Evolutionary conservation across 2,888 invertebrate species (phyloP).

Genomic region (Himalopsyche japonica): DNA sequence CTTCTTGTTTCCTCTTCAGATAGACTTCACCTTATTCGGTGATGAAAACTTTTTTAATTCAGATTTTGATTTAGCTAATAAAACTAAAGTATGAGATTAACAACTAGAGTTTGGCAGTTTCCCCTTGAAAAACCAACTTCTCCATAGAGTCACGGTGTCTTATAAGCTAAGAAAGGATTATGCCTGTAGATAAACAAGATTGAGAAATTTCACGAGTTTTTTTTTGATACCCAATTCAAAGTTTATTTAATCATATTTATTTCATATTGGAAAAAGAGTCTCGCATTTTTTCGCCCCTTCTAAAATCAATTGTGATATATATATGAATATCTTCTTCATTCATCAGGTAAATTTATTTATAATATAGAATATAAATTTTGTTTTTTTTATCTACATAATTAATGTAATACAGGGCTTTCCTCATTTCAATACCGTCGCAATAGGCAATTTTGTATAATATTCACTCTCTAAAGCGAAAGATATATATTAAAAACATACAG

Average conservation of each 20-base stretch:
- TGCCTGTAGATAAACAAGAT: not conserved
- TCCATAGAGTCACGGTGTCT: not conserved
- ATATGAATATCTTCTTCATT: too few relatives aligned
- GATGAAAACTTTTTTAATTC: conserved; percentile 6
- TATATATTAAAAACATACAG: too few relatives aligned
- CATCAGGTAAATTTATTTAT: too few relatives aligned
- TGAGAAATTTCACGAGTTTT: not conserved
- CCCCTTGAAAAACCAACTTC: not conserved
- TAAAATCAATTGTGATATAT: too few relatives aligned
- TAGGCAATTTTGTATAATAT: too few relatives aligned
- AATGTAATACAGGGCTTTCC: too few relatives aligned
- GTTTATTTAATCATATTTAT: not conserved
- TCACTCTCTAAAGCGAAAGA: too few relatives aligned
- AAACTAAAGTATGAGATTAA: not conserved
- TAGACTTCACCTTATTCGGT: not conserved
- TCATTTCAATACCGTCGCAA: too few relatives aligned
- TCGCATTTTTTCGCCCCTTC: too few relatives aligned
- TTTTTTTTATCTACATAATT: too few relatives aligned
- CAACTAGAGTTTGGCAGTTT: not conserved
- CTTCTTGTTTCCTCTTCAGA: not conserved
- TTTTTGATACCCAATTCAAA: not conserved
- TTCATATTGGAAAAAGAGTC: not conserved
- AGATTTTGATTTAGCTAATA: not conserved
- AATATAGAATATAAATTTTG: too few relatives aligned
- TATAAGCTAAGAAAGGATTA: not conserved